Evolutionary conservation across 1,140 invertebrate genomes (phyloP).

Genomic region (Sarcophaga peregrina): DNA sequence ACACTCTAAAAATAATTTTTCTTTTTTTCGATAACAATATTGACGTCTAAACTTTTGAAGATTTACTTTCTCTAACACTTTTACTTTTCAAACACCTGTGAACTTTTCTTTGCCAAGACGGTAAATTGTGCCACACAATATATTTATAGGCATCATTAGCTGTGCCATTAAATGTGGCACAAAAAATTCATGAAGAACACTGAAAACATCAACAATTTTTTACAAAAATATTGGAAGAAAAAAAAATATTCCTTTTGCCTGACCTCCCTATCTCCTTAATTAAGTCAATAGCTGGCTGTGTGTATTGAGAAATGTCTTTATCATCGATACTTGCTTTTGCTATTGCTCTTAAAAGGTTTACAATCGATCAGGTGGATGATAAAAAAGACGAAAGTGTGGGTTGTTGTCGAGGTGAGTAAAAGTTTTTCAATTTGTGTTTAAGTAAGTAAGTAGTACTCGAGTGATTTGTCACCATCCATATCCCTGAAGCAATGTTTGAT

Average conservation of each 20-base stretch:
- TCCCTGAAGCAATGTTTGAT: neutral
- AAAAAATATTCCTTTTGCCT: neutral
- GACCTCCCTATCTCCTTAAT: neutral
- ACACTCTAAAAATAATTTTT: too few species aligned
- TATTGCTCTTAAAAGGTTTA: too few species aligned
- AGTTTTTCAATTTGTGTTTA: constrained; percentile 10
- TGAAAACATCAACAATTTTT: too few species aligned
- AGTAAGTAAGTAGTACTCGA: neutral
- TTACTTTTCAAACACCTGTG: neutral
- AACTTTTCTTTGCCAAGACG: neutral
- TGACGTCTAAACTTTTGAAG: neutral
- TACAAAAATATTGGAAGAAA: neutral
- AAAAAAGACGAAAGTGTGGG: too few species aligned
- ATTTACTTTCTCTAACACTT: neutral
- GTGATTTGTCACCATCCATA: constrained; percentile 8
- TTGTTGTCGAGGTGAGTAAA: neutral
- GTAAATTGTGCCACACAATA: neutral
- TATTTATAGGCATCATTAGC: neutral
- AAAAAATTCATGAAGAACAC: too few species aligned
- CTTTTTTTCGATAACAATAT: neutral
- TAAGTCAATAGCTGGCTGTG: neutral
- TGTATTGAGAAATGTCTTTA: too few species aligned
- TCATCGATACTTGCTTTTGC: too few species aligned
- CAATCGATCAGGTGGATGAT: too few species aligned
- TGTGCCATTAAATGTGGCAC: neutral